Evolutionary conservation across 2,888 invertebrate species (phyloP), one percentile per base, ranked within the genome.

Genomic region (Hipparchia semele): DNA sequence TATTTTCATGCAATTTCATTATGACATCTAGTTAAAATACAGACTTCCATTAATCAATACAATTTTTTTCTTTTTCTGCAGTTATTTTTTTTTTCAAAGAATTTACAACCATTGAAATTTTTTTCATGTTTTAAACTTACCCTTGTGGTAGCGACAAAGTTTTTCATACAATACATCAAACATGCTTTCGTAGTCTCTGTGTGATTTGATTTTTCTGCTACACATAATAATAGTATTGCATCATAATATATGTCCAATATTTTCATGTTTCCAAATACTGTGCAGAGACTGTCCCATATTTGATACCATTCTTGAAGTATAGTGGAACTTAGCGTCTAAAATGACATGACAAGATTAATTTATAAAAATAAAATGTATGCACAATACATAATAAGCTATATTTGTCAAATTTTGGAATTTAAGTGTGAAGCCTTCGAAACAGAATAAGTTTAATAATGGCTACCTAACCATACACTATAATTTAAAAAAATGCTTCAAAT

Each of bases 281-380:
- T 51, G 1, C 75, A 58, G 1, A 91, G 75, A 74, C 86, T 86
- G 53, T 89, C 84, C 90, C 91, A 94, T 53, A 91, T 82, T 10
- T 81, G 73, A 61, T 83, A 83, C 92, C 92, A 94, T 79, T 94
- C 94, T 39, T 84, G 79, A 13, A 84, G 81, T 0, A 84, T 87
- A 8, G 85, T 84, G 10, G 86, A 86, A 74, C 86, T 84, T 13
- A 93, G 78, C 0, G 90, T 80, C 94, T 93, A 78, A 39, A 84
- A 83, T 70, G n/a, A 71, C 13, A 49, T 33, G 13, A 68, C 8
- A 56, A 61, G 12, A 61, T 6, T n/a, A 62, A 13, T 23, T 23
- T 39, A 39, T 39, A 39, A 39, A 39, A 4, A 1, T 39, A 39
- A 4, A 39, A 4, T 39, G 0, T 4, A 39, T 39, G 39, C 39